Percentiles rank a stretch among this genome's conserved stretches.
phyloP scores from a whole-genome alignment of 2,888 invertebrate genomes.

The Ferdinandea cuprea region DNA sequence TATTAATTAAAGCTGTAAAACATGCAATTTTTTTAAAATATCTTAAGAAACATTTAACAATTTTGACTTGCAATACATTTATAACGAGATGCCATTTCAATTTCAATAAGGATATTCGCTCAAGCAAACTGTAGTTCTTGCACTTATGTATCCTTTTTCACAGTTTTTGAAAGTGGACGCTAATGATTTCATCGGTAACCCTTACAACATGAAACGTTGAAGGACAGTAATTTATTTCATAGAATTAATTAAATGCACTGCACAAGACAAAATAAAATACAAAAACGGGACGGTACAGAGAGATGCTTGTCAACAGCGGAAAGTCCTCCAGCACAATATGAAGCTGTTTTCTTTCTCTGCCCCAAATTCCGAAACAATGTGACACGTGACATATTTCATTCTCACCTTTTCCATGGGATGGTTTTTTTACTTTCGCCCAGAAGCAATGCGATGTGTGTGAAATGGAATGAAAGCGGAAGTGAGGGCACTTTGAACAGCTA shows the following conservation, averaged over 20 bases:
- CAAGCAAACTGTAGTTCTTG: too few species aligned
- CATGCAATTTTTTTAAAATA: too few species aligned
- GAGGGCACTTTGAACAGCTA: too few species aligned
- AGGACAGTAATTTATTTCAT: slow-evolving; percentile 72
- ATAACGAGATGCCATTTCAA: too few species aligned
- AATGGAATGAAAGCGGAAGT: neutral
- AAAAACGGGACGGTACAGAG: slow-evolving; percentile 3
- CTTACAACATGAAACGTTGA: too few species aligned
- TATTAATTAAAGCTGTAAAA: too few species aligned
- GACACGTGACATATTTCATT: slow-evolving; percentile 66
- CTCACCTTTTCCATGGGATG: neutral
- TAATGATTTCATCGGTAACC: too few species aligned
- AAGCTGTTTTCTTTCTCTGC: slow-evolving; percentile 19
- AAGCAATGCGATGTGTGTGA: neutral
- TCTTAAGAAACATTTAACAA: too few species aligned
- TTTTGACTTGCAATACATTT: too few species aligned
- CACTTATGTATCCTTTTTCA: too few species aligned
- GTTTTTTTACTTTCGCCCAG: neutral
- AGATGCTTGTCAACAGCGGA: slow-evolving; percentile 60
- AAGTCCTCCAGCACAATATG: slow-evolving; percentile 54
- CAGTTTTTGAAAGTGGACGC: too few species aligned
- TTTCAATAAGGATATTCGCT: too few species aligned
- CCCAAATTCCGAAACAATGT: slow-evolving; percentile 41
- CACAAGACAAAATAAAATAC: slow-evolving; percentile 14
- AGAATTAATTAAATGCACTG: slow-evolving; percentile 67